Conservation (phyloP, 2,797 vertebrate genomes). For the Distichodus sexfasciatus region DNA sequence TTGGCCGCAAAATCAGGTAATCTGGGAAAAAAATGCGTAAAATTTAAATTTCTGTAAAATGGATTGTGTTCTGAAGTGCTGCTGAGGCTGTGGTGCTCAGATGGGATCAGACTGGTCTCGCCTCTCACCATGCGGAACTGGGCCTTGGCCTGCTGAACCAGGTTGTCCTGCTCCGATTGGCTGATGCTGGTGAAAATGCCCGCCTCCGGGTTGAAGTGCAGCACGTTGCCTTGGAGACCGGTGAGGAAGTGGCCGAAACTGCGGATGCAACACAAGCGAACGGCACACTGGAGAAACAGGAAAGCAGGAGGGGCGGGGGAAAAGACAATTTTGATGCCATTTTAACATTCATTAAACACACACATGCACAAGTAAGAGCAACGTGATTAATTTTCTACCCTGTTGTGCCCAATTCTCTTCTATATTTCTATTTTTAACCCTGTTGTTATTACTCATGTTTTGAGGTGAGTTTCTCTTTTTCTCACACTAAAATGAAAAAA, state of each 20-base stretch:
- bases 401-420: no score
- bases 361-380: no score
- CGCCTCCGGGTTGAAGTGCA: conserved; percentile 92
- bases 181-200: conserved; percentile 94
- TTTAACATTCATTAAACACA: no score
- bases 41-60: no score
- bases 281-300: conserved; percentile 74
- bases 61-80: not conserved
- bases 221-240: conserved; percentile 90
- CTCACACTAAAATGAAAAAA: no score
- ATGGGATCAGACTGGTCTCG: not conserved
- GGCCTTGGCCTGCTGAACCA: conserved; percentile 93
- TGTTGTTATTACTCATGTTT: no score
- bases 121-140: conserved; percentile 94
- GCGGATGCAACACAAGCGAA: conserved; percentile 89
- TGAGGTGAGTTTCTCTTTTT: no score
- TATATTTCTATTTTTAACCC: no score
- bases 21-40: no score
- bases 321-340: no score
- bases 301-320: not conserved
- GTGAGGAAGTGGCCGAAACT: conserved; percentile 96
- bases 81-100: not conserved
- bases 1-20: no score
- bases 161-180: conserved; percentile 86
- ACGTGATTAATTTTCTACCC: no score